A percentile compares a stretch with the other conserved stretches of the same genome.
Evolutionary conservation across 1,140 invertebrate genomes (phyloP).

Genomic region (Trialeurodes vaporariorum): DNA sequence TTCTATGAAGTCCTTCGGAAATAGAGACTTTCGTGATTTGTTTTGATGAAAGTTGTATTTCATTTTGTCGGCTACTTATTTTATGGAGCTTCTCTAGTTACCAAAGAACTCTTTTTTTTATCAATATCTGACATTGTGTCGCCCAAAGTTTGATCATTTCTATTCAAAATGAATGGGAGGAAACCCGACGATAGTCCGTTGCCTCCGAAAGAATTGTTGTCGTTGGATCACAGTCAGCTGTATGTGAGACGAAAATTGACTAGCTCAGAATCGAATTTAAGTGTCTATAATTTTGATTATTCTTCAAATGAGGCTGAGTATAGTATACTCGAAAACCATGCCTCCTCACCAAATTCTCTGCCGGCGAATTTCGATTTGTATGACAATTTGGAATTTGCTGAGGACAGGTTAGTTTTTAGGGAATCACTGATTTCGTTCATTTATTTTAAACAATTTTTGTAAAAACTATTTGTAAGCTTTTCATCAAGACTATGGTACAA

Average conservation of each 20-base stretch:
- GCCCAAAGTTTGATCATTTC: no score
- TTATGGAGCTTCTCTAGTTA: no score
- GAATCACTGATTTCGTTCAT: background rate
- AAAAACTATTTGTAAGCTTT: background rate
- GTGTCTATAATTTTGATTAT: background rate
- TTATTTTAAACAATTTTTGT: background rate
- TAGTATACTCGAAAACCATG: background rate
- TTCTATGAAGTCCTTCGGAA: no score
- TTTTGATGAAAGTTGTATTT: no score
- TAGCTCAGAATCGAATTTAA: background rate
- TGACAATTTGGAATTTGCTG: background rate
- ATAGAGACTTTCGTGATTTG: no score
- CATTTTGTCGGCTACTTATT: no score
- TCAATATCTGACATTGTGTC: no score
- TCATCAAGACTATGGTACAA: no score
- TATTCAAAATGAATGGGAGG: background rate
- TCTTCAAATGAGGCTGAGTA: background rate
- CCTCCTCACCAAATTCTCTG: background rate
- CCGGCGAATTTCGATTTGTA: background rate
- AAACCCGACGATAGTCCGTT: background rate
- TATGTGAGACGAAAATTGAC: background rate
- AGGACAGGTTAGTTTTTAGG: background rate
- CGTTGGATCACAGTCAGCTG: background rate
- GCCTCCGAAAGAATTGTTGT: background rate
- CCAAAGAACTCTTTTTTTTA: no score